phyloP scores from a whole-genome alignment of 1,140 invertebrate genomes.

The Tenebrio molitor region DNA sequence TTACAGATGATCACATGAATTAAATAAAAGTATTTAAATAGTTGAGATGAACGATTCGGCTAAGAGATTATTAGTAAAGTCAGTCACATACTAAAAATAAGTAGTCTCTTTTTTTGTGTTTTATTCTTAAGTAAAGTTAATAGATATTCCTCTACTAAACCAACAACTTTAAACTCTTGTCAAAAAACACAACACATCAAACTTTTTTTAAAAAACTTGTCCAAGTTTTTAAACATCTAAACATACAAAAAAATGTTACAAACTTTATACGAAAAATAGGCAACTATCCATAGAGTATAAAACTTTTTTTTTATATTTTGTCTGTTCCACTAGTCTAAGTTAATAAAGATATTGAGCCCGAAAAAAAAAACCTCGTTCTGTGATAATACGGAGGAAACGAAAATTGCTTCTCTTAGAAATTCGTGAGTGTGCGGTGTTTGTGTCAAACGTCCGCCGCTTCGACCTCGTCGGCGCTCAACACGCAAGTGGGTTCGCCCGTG shows the following conservation, averaged over 20 bases:
- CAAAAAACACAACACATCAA: conserved; percentile 37
- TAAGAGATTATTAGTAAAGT: conserved; percentile 30
- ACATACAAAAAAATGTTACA: conserved; percentile 18
- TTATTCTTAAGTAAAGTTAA: conserved; percentile 25
- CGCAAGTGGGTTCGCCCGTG: conserved; percentile 54
- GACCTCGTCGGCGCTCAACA: conserved; percentile 55
- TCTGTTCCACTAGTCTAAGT: conserved; percentile 3
- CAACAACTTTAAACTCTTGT: conserved; percentile 34
- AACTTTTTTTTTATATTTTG: conserved; percentile 31
- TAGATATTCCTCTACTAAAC: conserved; percentile 32
- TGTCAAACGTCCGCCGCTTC: conserved; percentile 58
- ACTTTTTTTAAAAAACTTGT: conserved; percentile 15
- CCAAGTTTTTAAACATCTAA: too few relatives aligned
- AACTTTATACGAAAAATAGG: conserved; percentile 35
- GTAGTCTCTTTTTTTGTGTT: conserved; percentile 31
- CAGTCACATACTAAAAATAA: conserved; percentile 36
- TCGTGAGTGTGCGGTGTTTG: conserved; percentile 1
- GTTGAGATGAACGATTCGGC: conserved; percentile 15
- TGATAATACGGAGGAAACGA: background rate
- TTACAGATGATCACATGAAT: conserved; percentile 20
- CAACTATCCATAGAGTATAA: conserved; percentile 39
- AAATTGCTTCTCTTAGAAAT: conserved; percentile 22
- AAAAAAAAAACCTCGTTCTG: conserved; percentile 21
- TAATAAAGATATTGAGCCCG: conserved; percentile 36
- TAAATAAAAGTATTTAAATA: conserved; percentile 6